A percentile compares a stretch with the other conserved stretches of the same genome.
Conservation (phyloP, 2,797 vertebrate genomes). For the Falco novaeseelandiae region DNA sequence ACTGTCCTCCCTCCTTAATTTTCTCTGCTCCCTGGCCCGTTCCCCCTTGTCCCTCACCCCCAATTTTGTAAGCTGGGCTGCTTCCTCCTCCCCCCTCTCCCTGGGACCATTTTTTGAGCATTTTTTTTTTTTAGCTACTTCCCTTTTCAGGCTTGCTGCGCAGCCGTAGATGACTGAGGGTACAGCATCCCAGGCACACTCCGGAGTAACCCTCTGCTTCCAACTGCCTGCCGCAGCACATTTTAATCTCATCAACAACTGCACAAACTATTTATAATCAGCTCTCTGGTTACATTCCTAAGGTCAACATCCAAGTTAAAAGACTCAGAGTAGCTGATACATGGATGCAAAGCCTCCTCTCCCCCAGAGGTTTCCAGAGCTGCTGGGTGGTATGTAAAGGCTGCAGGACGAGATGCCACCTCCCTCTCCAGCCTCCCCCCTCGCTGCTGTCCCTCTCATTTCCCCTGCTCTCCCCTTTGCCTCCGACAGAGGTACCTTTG, state of each 20-base stretch:
- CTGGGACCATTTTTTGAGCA: neutral
- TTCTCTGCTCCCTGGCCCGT: neutral
- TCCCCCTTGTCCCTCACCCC: neutral
- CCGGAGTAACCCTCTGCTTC: neutral
- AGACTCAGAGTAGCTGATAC: neutral
- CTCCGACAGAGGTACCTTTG: neutral
- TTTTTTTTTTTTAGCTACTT: constrained; percentile 18
- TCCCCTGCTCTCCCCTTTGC: neutral
- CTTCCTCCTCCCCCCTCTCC: neutral
- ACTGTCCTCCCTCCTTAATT: neutral
- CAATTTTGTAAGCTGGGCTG: neutral
- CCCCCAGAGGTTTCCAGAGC: neutral
- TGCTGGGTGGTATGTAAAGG: neutral
- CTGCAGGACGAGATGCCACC: neutral
- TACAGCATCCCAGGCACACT: neutral
- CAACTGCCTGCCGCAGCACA: neutral
- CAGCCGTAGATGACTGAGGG: neutral
- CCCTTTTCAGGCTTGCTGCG: neutral
- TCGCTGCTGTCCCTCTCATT: neutral
- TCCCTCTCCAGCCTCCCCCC: neutral
- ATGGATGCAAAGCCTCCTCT: neutral
- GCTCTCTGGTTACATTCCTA: constrained; percentile 61
- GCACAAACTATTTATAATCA: constrained; percentile 59
- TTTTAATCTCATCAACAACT: constrained; percentile 43
- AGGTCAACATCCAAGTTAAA: constrained; percentile 7